These are phyloP conservation scores for Nasonia vitripennis DNA, from an alignment of 1,140 invertebrate genomes.

Conservation along the genomic window DNA sequence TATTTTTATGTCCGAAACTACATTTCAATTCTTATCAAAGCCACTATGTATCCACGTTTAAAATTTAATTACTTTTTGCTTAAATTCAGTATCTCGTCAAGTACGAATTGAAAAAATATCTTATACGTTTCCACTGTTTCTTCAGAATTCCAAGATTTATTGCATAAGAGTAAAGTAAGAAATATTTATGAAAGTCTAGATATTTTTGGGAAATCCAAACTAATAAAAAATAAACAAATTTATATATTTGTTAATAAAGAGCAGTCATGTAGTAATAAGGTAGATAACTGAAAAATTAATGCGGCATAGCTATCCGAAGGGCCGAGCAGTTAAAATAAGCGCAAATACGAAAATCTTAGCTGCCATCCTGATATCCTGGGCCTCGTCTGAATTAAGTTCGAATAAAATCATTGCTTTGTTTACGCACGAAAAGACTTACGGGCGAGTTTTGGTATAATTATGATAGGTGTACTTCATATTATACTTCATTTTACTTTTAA, in stretches of 20 bases:
- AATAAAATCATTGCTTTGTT: not conserved
- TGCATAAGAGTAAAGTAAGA: slow-evolving; percentile 20
- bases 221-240: slow-evolving; percentile 33
- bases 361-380: not conserved
- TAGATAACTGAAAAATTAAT: slow-evolving; percentile 1
- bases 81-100: not conserved
- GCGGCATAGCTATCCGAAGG: not conserved
- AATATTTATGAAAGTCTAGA: slow-evolving; percentile 40
- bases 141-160: not conserved
- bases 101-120: too few relatives aligned
- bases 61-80: not conserved
- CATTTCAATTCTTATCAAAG: not conserved
- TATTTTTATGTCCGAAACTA: not conserved
- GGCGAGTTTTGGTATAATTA: not conserved
- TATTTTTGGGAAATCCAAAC: slow-evolving; percentile 44
- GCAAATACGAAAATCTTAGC: not conserved
- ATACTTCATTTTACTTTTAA: slow-evolving; percentile 37
- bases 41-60: too few relatives aligned
- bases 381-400: not conserved
- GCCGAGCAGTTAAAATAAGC: not conserved
- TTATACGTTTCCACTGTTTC: not conserved
- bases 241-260: slow-evolving; percentile 47
- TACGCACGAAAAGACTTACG: not conserved
- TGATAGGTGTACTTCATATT: not conserved
- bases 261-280: slow-evolving; percentile 15